These are phyloP conservation scores for Molanna angustata DNA, from an alignment of 2,888 invertebrate genomes.

Conservation along the genomic window DNA sequence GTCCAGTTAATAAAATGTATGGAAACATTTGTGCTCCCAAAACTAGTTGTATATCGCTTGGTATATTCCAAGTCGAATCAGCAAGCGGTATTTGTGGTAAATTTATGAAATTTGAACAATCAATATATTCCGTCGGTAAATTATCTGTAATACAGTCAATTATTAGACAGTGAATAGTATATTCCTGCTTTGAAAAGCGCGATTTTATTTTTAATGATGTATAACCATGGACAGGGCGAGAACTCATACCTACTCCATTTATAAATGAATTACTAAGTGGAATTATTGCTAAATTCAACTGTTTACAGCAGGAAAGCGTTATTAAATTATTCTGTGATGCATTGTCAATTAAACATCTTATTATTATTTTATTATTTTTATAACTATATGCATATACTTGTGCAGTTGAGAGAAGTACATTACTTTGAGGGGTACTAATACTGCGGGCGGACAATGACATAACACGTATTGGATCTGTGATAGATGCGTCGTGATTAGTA, in stretches of 20 bases:
- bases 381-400: background rate
- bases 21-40: conserved; percentile 4
- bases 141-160: background rate
- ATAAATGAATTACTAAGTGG: background rate
- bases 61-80: background rate
- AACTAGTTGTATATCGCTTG: background rate
- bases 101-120: background rate
- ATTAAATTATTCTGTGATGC: too few relatives aligned
- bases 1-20: background rate
- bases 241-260: background rate
- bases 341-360: conserved; percentile 3
- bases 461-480: too few relatives aligned
- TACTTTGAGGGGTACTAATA: background rate
- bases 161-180: conserved; percentile 1
- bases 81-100: background rate
- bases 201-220: conserved; percentile 1
- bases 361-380: background rate
- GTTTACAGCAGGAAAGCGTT: background rate
- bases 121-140: background rate
- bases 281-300: background rate
- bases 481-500: background rate
- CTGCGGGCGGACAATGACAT: background rate
- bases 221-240: background rate
- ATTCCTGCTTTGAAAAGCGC: background rate
- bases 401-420: conserved; percentile 1